Evolutionary conservation across 2,113 vertebrate genomes (phyloP).

Genomic region (Tychaedon coryphoeus): DNA sequence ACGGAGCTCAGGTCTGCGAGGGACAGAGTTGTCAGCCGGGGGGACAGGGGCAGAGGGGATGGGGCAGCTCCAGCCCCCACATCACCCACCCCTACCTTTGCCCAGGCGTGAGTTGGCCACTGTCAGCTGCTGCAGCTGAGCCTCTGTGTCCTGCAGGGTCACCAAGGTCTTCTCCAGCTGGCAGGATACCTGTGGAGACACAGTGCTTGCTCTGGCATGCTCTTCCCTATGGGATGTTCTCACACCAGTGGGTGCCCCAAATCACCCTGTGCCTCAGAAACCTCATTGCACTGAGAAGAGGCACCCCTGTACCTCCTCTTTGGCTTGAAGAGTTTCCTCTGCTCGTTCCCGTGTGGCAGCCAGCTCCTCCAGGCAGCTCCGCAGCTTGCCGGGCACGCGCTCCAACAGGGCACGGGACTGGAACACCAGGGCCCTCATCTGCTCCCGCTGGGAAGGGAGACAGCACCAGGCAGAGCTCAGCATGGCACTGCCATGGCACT

Average conservation of each 20-base stretch:
- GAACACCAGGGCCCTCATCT: conserved; percentile 59
- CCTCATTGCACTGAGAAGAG: background rate
- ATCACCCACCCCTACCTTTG: conserved; percentile 22
- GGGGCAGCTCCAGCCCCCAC: background rate
- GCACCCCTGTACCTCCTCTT: conserved; percentile 10
- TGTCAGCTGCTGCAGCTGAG: conserved; percentile 54
- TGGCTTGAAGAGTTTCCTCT: conserved; percentile 69
- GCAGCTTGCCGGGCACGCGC: conserved; percentile 72
- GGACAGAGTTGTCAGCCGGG: background rate
- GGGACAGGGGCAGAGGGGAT: background rate
- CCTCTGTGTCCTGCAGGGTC: background rate
- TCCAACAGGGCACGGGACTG: conserved; percentile 61
- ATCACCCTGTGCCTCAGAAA: fast-evolving
- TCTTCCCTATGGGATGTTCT: background rate
- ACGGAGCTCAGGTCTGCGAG: conserved; percentile 52
- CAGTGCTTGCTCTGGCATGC: fast-evolving
- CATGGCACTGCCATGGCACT: fast-evolving
- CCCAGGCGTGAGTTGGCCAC: conserved; percentile 50
- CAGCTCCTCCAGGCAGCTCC: conserved; percentile 69
- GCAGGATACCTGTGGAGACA: conserved; percentile 38
- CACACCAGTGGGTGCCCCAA: background rate
- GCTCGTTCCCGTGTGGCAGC: conserved; percentile 69
- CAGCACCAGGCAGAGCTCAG: background rate
- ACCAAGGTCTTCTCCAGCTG: conserved; percentile 45
- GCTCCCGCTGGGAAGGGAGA: conserved; percentile 32